Evolutionary conservation across 2,113 vertebrate genomes (phyloP).

Genomic region (Heterochromis multidens): DNA sequence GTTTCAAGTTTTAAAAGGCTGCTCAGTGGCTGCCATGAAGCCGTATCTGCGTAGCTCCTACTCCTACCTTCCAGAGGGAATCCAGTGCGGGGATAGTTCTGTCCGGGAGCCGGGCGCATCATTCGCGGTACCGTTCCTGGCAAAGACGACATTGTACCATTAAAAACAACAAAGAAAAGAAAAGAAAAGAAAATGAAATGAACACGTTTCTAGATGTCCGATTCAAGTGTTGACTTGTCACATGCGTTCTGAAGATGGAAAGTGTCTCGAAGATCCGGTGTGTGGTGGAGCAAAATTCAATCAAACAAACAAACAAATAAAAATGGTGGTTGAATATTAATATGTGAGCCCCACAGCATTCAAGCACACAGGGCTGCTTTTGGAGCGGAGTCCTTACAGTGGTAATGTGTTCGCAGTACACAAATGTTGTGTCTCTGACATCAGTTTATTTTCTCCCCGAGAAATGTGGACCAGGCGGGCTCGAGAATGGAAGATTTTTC

Average conservation of each 20-base stretch:
- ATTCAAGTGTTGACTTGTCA: constrained; percentile 23
- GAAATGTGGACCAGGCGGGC: constrained; percentile 61
- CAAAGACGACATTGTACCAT: constrained; percentile 72
- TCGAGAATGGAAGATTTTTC: constrained; percentile 42
- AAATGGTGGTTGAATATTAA: background rate
- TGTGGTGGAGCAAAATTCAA: background rate
- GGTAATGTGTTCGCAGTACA: background rate
- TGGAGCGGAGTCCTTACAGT: constrained; percentile 34
- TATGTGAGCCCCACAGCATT: background rate
- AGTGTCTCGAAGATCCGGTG: background rate
- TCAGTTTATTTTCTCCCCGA: constrained; percentile 19
- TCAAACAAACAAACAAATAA: background rate
- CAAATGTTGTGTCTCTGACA: background rate
- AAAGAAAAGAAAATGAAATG: background rate
- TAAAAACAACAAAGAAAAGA: background rate
- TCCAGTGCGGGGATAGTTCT: constrained; percentile 90
- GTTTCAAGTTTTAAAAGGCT: background rate
- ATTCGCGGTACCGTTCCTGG: constrained; percentile 89
- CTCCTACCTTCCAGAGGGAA: constrained; percentile 94
- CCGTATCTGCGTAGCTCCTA: background rate
- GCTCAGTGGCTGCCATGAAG: background rate
- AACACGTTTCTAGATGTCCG: constrained; percentile 5
- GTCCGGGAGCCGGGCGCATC: constrained; percentile 91
- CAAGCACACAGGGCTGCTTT: background rate
- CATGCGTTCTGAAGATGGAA: background rate